Evolutionary conservation across 2,888 invertebrate genomes (phyloP), one percentile per base, ranked within the genome.

Genomic region (Caenorhabditis drosophilae): DNA sequence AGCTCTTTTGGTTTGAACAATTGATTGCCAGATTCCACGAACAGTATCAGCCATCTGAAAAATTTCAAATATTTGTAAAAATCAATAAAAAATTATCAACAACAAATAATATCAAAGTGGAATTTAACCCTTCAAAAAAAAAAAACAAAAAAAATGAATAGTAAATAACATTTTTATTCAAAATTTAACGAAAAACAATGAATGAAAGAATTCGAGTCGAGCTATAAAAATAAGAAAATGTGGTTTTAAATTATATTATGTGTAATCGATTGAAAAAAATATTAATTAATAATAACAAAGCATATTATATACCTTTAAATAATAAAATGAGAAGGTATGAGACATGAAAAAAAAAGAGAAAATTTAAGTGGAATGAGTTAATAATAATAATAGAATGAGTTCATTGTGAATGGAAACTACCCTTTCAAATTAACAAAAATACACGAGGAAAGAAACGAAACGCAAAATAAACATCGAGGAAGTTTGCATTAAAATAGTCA

Each of bases 41-140:
- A 75, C 67, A 56, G 79, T 79, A 64, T 76, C 79, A 59, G 75
- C 69, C 78, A 78, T 78, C 67, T 67, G 18, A 42, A 59, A 23
- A 3, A 23, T 23, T 2, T 7, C 6, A 40, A 7, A 25, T 18
- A 26, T 15, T 34, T 45, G 4, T 12, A 27, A 22, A 48, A 44
- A 11, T 11, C 35, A 1, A 16, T 16, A 16, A 1, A 11, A 11
- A 9, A 38, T 40, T n/a, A 18, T 36, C 16, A 18, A 42, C 34
- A n/a, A 23, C 16, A 11, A 35, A 20, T 20, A n/a, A 40, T 35
- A 56, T 45, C 23, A 36, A 16, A 44, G 18, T 42, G 31, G 34
- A 26, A 35, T 18, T 20, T 15, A 47, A 54, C 26, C 16, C n/a
- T 18, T 18, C 1, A 26, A 16, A 38, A n/a, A n/a, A n/a, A n/a